Evolutionary conservation across 64 coral and sea anemone species (phyloP).

Genomic region (Hydrozoanthus tunicans): DNA sequence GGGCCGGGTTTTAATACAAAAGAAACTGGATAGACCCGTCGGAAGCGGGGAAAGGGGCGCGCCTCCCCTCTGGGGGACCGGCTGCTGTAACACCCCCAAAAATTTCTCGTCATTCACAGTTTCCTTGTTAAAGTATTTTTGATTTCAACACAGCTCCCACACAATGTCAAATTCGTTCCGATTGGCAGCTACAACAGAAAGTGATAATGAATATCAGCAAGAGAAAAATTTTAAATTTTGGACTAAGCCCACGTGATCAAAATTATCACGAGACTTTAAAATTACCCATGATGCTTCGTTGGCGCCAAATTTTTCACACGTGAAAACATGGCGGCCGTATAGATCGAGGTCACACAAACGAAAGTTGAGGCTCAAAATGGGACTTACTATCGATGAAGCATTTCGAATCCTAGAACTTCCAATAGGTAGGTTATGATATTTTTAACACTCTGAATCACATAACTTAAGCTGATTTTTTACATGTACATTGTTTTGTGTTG

Average conservation of each 20-base stretch:
- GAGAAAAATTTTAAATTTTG: background rate
- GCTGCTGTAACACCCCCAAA: no score
- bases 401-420: constrained; percentile 81
- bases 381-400: constrained; percentile 82
- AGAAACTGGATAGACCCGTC: no score
- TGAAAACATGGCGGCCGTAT: constrained; percentile 91
- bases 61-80: no score
- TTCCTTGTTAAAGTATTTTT: no score
- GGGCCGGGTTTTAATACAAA: no score
- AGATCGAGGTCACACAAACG: background rate
- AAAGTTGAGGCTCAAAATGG: constrained; percentile 61
- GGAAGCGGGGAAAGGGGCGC: no score
- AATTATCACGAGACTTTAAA: constrained; percentile 71
- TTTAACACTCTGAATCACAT: background rate
- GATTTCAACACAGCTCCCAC: no score
- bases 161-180: no score
- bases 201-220: background rate
- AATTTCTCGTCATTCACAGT: no score
- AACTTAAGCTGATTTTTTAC: background rate
- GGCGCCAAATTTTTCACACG: constrained; percentile 83
- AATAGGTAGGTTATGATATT: constrained; percentile 56
- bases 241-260: constrained; percentile 18
- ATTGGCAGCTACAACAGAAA: no score
- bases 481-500: background rate
- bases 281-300: constrained; percentile 86